Base-by-base conservation (phyloP, 2,113 vertebrate genomes). In the Piaya cayana region DNA sequence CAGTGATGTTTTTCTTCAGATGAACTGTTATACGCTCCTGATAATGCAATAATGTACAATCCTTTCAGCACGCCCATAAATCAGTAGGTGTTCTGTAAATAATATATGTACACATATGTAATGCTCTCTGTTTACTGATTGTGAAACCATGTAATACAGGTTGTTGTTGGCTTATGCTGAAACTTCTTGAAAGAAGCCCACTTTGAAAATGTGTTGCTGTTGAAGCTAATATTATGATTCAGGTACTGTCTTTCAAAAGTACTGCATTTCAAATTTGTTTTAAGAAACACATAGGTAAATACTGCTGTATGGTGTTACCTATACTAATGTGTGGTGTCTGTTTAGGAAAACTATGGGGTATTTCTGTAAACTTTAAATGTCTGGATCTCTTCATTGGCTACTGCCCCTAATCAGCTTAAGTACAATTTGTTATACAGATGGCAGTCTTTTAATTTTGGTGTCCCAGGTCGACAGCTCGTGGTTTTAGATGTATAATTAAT, bases 131-230 rank as follows among this genome's bases (percentile, higher is more conserved):
- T 98, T 98, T 98, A 98, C 98, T 98, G 98, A 98, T 98, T 98
- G 97, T 99, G 98, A 98, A 98, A 98, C 98, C 98, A 96, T 98
- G 98, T 98, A 98, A 98, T 98, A 98, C 98, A 98, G 98, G 98
- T 98, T 98, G 98, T 98, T 98, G 97, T 98, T 98, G 98, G 98
- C 98, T 98, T 98, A 98, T 98, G 98, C 98, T 98, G 98, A 98
- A 98, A 98, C 98, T 98, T 98, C 98, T 98, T 98, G 98, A 98
- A 98, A 98, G 98, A 98, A 98, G 98, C 98, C 98, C 97, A 97
- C 98, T 98, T 98, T 98, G 98, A 98, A 98, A 98, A 98, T 98
- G 98, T 98, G 98, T 98, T 98, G 98, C 98, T 98, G 98, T 98
- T 98, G 98, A 98, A 98, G 98, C 98, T 98, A 98, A 98, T 98